Base-by-base conservation (phyloP, 2,888 invertebrate genomes). In the Danaus chrysippus region DNA sequence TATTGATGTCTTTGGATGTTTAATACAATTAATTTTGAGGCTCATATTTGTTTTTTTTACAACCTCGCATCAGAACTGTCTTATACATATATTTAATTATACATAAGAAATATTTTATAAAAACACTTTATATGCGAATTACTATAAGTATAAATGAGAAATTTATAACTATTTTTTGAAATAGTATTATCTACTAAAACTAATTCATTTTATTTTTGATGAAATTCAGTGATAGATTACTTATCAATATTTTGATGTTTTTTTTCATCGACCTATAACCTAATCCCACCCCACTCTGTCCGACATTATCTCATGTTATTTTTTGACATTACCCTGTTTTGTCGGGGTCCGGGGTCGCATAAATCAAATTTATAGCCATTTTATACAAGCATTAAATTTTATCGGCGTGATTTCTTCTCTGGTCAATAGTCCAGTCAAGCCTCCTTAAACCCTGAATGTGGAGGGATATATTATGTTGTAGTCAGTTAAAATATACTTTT, bases 321-420 rank as follows among this genome's bases (percentile, higher is more conserved):
- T 87, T 84, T 82, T 86, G 86, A 87, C 88, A 89, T 90, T 87
- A 89, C 90, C 86, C 87, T 83, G 80, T 86, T 87, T 84, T 82
- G 81, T 11, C 82, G 76, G 79, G 83, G 84, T 75, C 73, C 76
- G 75, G 80, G 83, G 83, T 77, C 77, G 74, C 87, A 84, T 90
- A 90, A 90, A 91, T 91, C 91, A 90, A 88, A 88, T 89, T 91
- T 90, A 91, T 89, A 75, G 85, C 86, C 84, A 82, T 90, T 91
- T 90, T 90, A 91, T 90, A 86, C 85, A 81, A 78, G 83, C 86
- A 90, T 90, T 88, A 88, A 87, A 87, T 84, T 89, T 91, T 91
- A 91, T 90, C 89, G 84, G 83, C 71, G 78, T 82, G 84, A 86
- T 87, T 89, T 88, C 84, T 86, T 86, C 80, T 82, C 76, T 82